Percentiles rank a stretch among this genome's conserved stretches.
phyloP scores from a whole-genome alignment of 2,888 invertebrate genomes.

The Kuschelorhynchus macadamiae region DNA sequence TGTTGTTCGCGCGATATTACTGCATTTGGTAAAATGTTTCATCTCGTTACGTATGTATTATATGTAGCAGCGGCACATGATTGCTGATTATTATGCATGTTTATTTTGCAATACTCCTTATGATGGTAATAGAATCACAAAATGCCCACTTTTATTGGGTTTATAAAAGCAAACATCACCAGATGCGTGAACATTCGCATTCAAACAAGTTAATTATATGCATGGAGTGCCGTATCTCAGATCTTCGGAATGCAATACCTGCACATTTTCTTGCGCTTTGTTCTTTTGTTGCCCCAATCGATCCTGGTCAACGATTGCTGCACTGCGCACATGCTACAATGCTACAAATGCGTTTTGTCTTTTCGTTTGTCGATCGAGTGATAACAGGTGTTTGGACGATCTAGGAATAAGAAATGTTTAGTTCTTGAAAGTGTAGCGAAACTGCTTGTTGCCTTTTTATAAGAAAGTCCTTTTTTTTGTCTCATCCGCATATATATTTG shows the following conservation, averaged over 20 bases:
- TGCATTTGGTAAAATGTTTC: no score
- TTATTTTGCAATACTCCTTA: background rate
- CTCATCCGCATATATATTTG: no score
- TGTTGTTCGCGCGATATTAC: no score
- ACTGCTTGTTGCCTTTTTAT: no score
- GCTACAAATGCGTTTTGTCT: slow-evolving; percentile 28
- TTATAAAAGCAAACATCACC: slow-evolving; percentile 28
- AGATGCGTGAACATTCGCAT: slow-evolving; percentile 35
- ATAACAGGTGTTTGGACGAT: background rate
- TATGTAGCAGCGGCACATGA: no score
- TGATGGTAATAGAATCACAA: slow-evolving; percentile 5
- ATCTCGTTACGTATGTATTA: no score
- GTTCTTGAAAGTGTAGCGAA: no score
- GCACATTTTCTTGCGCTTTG: slow-evolving; percentile 40
- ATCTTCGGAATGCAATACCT: slow-evolving; percentile 40
- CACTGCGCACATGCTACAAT: slow-evolving; percentile 22
- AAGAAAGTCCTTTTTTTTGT: no score
- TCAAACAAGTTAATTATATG: slow-evolving; percentile 44
- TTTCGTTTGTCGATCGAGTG: slow-evolving; percentile 12
- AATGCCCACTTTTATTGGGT: slow-evolving; percentile 10
- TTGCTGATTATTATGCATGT: no score
- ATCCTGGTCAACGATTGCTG: slow-evolving; percentile 29
- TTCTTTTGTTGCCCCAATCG: slow-evolving; percentile 37
- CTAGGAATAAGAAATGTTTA: no score
- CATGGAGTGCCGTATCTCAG: slow-evolving; percentile 26